Evolutionary conservation across 1,140 invertebrate species (phyloP), one percentile per base, ranked within the genome.

Genomic region (Chymomyza costata): DNA sequence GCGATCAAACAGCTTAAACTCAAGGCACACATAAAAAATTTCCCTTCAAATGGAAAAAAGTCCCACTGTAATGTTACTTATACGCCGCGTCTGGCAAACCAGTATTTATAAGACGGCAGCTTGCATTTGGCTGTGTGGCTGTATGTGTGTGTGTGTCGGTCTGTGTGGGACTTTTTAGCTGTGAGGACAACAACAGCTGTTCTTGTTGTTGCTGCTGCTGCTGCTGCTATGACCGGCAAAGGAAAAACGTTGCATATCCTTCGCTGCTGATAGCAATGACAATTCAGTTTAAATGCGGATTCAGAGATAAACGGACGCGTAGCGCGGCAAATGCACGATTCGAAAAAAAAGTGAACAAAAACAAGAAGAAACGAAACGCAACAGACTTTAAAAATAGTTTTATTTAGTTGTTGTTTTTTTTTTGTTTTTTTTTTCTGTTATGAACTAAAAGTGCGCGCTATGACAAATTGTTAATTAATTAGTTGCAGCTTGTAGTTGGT

Each of bases 241-340:
- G 30, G 48, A 31, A 16, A 38, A 16, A 19, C 54, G 65, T 61
- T 76, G 70, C 70, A 76, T 76, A 76, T 76, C 61, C 61, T 76
- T 76, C 67, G 62, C 53, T 62, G 71, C 64, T 80, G 73, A 70
- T 68, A 78, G 60, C 73, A 70, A 50, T 65, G 62, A 52, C 61
- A 58, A 54, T 51, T 78, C 73, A 78, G 71, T 78, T 68, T 73
- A 64, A 47, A 61, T 56, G 74, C 68, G 74, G 56, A 61, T 65
- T 57, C 67, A 65, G 74, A 52, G 69, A 49, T 35, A 73, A 59
- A 49, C 73, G 74, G 74, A 80, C 74, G 64, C 74, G 73, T 40
- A 21, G 39, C 37, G 31, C 48, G 50, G 10, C 17, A 45, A n/a
- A 32, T 53, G 3, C 31, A 34, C 21, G 21, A 3, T 25, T 8